These are phyloP conservation scores for Manis pentadactyla DNA, from an alignment of 2,797 vertebrate genomes.

Conservation along the genomic window DNA sequence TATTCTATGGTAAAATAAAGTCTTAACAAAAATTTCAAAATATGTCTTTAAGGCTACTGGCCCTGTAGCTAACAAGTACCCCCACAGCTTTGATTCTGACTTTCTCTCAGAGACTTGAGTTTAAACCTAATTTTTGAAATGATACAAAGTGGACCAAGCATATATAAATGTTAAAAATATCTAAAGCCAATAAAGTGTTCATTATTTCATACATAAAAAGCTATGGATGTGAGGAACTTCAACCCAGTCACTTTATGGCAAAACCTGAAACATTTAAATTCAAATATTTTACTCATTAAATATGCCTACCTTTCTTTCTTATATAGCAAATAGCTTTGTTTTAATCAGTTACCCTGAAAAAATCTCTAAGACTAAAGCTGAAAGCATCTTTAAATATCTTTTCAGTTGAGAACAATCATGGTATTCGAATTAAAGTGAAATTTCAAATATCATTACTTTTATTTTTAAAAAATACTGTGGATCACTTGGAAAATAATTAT, in stretches of 20 bases:
- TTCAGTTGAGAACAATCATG: not conserved
- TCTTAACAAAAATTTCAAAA: slow-evolving; percentile 10
- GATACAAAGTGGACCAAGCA: not conserved
- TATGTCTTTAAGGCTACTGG: not conserved
- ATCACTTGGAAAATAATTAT: not conserved
- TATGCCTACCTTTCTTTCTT: not conserved
- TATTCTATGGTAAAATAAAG: not conserved
- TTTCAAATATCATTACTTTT: not conserved
- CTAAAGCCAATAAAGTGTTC: not conserved
- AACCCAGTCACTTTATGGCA: slow-evolving; percentile 1
- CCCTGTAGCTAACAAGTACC: not conserved
- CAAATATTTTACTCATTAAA: not conserved
- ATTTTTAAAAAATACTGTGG: not conserved
- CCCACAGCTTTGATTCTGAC: not conserved
- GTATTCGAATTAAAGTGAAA: not conserved
- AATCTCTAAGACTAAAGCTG: slow-evolving; percentile 10
- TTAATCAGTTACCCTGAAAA: not conserved
- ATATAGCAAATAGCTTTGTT: not conserved
- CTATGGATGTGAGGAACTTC: not conserved
- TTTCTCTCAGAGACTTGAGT: not conserved
- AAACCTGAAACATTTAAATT: slow-evolving; percentile 17
- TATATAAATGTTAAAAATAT: not conserved
- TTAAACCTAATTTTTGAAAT: slow-evolving; percentile 47
- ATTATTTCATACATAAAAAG: slow-evolving; percentile 15
- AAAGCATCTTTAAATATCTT: slow-evolving; percentile 12